phyloP scores from a whole-genome alignment of 2,888 invertebrate species.

The Idaea straminata region DNA sequence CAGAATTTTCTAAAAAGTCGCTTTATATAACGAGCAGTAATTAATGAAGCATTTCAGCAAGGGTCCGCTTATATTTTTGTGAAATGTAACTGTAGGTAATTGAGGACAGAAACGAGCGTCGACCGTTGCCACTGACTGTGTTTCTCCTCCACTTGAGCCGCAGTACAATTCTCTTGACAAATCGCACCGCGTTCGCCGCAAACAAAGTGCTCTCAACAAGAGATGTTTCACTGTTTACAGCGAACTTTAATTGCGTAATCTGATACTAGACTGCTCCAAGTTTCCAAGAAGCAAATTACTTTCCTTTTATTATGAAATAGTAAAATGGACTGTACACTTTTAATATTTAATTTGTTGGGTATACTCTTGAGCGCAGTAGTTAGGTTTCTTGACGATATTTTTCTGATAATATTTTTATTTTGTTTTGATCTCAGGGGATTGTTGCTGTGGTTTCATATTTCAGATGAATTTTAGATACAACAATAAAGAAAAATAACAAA shows the following conservation, averaged over 20 bases:
- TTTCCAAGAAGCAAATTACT: slow-evolving; percentile 37
- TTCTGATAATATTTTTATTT: background rate
- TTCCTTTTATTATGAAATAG: slow-evolving; percentile 27
- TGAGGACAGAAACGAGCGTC: slow-evolving; percentile 23
- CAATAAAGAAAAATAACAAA: slow-evolving; percentile 5
- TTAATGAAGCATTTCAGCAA: slow-evolving; percentile 22
- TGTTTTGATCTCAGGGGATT: background rate
- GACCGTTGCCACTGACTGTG: slow-evolving; percentile 18
- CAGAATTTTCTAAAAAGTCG: background rate
- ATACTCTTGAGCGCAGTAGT: background rate
- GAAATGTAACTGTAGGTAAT: slow-evolving; percentile 22
- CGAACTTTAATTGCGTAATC: slow-evolving; percentile 56
- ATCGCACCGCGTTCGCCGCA: slow-evolving; percentile 39
- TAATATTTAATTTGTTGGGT: slow-evolving; percentile 18
- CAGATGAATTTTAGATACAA: slow-evolving; percentile 17
- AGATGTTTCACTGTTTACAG: slow-evolving; percentile 44
- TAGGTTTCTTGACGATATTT: background rate
- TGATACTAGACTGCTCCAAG: slow-evolving; percentile 39
- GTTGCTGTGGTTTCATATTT: background rate
- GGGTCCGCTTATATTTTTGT: slow-evolving; percentile 18
- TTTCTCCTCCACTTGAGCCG: slow-evolving; percentile 26
- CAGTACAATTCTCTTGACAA: slow-evolving; percentile 51
- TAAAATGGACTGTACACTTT: slow-evolving; percentile 12
- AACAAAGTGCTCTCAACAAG: slow-evolving; percentile 49
- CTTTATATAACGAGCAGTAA: slow-evolving; percentile 15